Evolutionary conservation across 2,797 vertebrate species (phyloP), one percentile per base, ranked within the genome.

Genomic region (Champsocephalus esox): DNA sequence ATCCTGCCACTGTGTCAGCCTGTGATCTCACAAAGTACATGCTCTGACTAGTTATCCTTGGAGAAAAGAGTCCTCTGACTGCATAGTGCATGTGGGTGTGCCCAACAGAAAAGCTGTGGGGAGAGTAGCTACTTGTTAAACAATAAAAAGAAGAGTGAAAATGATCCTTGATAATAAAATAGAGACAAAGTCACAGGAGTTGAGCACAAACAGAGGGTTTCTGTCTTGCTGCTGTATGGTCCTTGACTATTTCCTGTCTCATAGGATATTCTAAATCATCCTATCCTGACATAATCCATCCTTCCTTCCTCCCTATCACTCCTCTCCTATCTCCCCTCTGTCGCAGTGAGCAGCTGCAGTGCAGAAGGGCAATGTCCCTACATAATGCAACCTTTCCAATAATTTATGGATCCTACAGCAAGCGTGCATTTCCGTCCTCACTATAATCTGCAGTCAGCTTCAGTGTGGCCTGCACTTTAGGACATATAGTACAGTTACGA

Each of bases 11-110:
- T 46, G 77, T 48, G 49, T 64, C n/a, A 73, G 67, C 59, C 76
- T 62, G n/a, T 67, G 58, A 74, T 70, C 72, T 76, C 32, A 63
- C 60, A n/a, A 65, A 58, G 70, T 63, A 24, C 89, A 83, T 66
- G 93, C 79, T 88, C 5, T 12, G 75, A 92, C 92, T 90, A 70
- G 90, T 88, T 86, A 64, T 75, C 52, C 44, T 14, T 32, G 41
- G 58, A 50, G 66, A 56, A 54, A 57, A 4, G 21, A 71, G 48
- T n/a, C 8, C 41, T 17, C 41, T 70, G 41, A 56, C 56, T 55
- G 38, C 32, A 38, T 46, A 59, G 34, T 44, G 62, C 56, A 34
- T 41, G 60, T 83, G 86, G 88, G 86, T 73, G 82, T 86, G 81
- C 70, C 79, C 59, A 28, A 2, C 14, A 48, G 38, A 43, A n/a